Conservation (phyloP, 1,140 invertebrate genomes). For the Hypsibius dujardini region DNA sequence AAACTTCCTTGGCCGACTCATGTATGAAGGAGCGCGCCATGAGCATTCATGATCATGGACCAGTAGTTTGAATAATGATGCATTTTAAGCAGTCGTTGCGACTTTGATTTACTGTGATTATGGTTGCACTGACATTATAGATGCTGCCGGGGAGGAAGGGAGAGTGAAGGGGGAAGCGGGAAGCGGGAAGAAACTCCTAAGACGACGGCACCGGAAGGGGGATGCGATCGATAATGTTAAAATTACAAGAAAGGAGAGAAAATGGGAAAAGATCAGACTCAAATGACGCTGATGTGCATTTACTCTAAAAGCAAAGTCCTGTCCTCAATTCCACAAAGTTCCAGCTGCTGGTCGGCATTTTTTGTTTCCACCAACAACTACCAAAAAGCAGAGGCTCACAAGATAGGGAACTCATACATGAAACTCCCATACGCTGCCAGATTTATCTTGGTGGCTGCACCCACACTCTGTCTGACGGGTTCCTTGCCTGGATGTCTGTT, state of each 20-base stretch:
- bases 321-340: neutral
- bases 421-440: no score
- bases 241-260: neutral
- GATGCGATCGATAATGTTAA: constrained; percentile 13
- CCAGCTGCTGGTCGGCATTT: neutral
- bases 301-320: constrained; percentile 17
- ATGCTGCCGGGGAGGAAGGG: no score
- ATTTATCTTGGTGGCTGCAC: no score
- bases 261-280: constrained; percentile 18
- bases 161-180: no score
- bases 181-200: neutral
- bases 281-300: constrained; percentile 17
- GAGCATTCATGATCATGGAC: constrained; percentile 9
- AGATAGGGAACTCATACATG: no score
- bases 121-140: constrained; percentile 9
- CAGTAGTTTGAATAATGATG: constrained; percentile 16
- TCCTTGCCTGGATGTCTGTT: no score
- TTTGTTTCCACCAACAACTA: neutral
- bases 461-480: no score
- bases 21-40: neutral
- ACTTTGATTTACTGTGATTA: constrained; percentile 16
- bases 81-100: constrained; percentile 13
- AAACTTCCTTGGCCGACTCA: no score
- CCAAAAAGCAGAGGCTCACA: neutral
- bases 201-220: neutral